These are phyloP conservation scores for Plectropomus leopardus DNA, from an alignment of 2,113 vertebrate genomes.

Conservation along the genomic window DNA sequence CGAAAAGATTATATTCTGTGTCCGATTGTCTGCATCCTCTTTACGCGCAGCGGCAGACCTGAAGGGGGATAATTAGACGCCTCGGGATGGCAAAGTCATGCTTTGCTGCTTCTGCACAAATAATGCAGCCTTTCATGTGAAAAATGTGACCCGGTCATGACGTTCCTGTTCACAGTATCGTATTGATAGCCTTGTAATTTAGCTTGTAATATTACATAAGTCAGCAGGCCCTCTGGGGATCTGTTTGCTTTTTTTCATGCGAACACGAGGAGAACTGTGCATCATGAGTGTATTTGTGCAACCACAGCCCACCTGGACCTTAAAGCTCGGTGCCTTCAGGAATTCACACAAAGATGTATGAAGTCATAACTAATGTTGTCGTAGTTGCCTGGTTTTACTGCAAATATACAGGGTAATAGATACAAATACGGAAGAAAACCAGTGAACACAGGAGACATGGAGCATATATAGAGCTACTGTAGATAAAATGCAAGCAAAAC, in stretches of 20 bases:
- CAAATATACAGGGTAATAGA: neutral
- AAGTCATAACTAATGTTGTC: slow-evolving; percentile 39
- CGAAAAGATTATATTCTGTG: slow-evolving; percentile 10
- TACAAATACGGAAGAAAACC: neutral
- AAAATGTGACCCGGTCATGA: slow-evolving; percentile 11
- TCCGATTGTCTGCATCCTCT: slow-evolving; percentile 1
- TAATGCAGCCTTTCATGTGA: slow-evolving; percentile 24
- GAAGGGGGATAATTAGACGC: slow-evolving; percentile 57
- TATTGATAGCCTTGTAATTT: slow-evolving; percentile 19
- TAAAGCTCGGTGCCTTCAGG: slow-evolving; percentile 12
- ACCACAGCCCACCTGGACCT: slow-evolving; percentile 25
- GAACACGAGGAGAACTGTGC: neutral
- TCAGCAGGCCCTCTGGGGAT: neutral
- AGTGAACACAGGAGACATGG: neutral
- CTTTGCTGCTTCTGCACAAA: slow-evolving; percentile 48
- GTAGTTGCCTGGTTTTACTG: neutral
- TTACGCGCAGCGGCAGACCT: slow-evolving; percentile 38
- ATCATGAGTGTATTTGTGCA: neutral
- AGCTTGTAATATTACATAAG: slow-evolving; percentile 9
- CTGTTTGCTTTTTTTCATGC: neutral
- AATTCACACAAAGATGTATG: slow-evolving; percentile 18
- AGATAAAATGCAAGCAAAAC: too few relatives aligned
- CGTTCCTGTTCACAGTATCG: neutral
- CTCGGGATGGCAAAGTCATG: slow-evolving; percentile 49
- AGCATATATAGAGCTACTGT: neutral